Percentiles rank a stretch among this genome's conserved stretches.
These are phyloP conservation scores for Andricus curvator DNA, from an alignment of 2,888 invertebrate genomes.

Conservation along the genomic window DNA sequence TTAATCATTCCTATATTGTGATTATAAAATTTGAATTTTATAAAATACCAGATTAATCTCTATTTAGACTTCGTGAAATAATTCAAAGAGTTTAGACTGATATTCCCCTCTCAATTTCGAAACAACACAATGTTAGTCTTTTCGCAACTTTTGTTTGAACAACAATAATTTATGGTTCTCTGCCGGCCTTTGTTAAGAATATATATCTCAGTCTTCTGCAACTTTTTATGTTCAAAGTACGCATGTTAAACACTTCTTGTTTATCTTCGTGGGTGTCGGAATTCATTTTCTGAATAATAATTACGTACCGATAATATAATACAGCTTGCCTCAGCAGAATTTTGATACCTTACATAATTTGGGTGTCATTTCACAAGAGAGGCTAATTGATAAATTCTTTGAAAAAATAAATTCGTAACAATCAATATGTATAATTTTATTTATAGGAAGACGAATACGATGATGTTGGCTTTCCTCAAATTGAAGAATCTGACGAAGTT, in stretches of 20 bases:
- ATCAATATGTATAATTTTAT: not conserved
- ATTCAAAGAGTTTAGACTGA: not conserved
- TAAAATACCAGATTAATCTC: not conserved
- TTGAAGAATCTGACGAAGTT: conserved; percentile 55
- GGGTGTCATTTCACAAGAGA: not conserved
- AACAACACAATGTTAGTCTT: conserved; percentile 16
- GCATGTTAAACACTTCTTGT: not conserved
- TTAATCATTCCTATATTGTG: too few relatives aligned
- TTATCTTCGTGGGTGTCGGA: conserved; percentile 9
- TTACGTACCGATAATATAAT: not conserved
- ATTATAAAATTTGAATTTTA: not conserved
- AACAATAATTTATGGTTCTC: not conserved
- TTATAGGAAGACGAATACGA: conserved; percentile 54
- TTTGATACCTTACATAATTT: not conserved
- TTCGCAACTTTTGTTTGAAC: conserved; percentile 21
- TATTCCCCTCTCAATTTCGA: not conserved
- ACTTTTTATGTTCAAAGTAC: conserved; percentile 6
- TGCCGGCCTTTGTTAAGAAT: conserved; percentile 3
- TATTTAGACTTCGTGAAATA: not conserved
- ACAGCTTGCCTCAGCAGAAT: not conserved
- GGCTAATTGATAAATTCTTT: not conserved
- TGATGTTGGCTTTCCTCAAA: conserved; percentile 51
- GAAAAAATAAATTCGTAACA: not conserved
- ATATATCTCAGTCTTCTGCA: not conserved
- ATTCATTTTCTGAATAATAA: not conserved